Evolutionary conservation across 2,797 vertebrate genomes (phyloP).

Genomic region (Hirundo rustica): DNA sequence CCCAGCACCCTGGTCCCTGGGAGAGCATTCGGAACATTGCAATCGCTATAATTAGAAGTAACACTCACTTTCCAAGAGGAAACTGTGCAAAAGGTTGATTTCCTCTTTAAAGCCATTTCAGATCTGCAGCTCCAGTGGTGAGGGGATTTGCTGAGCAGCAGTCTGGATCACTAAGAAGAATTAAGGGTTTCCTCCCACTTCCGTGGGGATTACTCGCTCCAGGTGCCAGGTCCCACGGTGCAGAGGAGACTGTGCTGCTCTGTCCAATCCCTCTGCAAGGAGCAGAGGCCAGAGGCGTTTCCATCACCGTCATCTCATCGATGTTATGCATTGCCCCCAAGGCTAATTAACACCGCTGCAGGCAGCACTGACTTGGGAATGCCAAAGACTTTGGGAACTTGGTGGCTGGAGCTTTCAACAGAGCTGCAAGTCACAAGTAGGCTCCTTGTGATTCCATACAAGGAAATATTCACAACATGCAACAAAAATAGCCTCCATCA

Average conservation of each 20-base stretch:
- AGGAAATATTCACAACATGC: slow-evolving; percentile 61
- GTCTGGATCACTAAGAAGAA: not conserved
- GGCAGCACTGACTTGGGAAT: not conserved
- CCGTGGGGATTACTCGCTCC: not conserved
- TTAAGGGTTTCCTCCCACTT: not conserved
- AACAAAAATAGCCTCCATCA: slow-evolving; percentile 65
- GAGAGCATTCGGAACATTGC: slow-evolving; percentile 20
- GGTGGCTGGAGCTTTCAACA: not conserved
- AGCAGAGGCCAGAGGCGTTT: not conserved
- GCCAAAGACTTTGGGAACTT: not conserved
- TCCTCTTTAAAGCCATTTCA: slow-evolving; percentile 42
- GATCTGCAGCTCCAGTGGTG: not conserved
- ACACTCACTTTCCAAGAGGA: slow-evolving; percentile 57
- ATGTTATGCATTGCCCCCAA: not conserved
- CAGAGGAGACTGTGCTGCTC: not conserved
- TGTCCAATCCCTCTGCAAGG: not conserved
- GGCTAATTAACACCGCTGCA: not conserved
- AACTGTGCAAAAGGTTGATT: slow-evolving; percentile 65
- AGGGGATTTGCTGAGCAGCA: slow-evolving; percentile 14
- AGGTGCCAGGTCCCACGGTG: not conserved
- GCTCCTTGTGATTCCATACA: slow-evolving; percentile 65
- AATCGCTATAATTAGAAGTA: slow-evolving; percentile 58
- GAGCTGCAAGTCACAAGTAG: slow-evolving; percentile 16
- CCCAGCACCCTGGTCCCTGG: not conserved
- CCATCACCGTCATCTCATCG: not conserved